Evolutionary conservation across 2,113 vertebrate species (phyloP).

Genomic region (Aythya baeri): DNA sequence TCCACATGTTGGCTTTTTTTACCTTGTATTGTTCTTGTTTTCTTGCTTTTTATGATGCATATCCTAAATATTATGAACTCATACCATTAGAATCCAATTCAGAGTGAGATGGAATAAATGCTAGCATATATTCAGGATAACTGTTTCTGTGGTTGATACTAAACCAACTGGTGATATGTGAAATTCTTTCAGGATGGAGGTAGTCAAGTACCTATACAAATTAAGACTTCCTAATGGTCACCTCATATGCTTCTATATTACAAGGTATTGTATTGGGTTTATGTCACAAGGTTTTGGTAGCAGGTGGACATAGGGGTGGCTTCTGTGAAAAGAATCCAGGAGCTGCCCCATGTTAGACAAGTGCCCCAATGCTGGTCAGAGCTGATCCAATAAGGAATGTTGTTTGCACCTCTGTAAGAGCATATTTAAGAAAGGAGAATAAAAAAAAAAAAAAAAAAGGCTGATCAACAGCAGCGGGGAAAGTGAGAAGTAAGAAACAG

Average conservation of each 20-base stretch:
- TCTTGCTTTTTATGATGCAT: not conserved
- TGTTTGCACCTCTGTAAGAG: too few species aligned
- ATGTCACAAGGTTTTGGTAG: too few species aligned
- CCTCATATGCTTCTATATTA: not conserved
- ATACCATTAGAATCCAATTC: not conserved
- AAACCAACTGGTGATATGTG: not conserved
- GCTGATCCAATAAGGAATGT: too few species aligned
- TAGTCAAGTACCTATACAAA: not conserved
- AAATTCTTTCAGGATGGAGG: not conserved
- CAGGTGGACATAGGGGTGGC: too few species aligned
- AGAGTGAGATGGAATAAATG: not conserved
- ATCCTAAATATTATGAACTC: not conserved
- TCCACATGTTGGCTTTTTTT: not conserved
- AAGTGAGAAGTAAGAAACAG: too few species aligned
- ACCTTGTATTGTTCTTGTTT: rapidly evolving
- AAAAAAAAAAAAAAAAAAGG: too few species aligned
- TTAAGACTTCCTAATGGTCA: not conserved
- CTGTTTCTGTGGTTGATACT: not conserved
- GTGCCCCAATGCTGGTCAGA: too few species aligned
- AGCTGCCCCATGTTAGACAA: too few species aligned
- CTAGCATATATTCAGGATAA: not conserved
- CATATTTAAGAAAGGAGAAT: too few species aligned
- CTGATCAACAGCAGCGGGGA: too few species aligned
- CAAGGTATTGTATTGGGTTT: not conserved
- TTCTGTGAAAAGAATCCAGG: too few species aligned